Conservation (phyloP, 2,888 invertebrate genomes). For the Drosophila mayaguana region DNA sequence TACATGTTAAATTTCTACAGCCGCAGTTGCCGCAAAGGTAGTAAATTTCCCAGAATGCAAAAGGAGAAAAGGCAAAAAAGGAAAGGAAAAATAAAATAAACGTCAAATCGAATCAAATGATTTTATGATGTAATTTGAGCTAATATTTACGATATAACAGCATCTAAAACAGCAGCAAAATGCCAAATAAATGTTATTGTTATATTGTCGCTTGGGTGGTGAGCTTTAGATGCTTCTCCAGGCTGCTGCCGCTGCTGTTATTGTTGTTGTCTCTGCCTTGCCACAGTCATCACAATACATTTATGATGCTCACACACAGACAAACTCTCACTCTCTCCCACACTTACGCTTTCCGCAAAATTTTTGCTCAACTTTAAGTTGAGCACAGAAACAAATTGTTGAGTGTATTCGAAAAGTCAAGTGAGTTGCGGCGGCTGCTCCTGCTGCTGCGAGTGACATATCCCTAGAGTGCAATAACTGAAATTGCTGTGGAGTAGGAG, state of each 20-base stretch:
- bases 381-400: slow-evolving; percentile 69
- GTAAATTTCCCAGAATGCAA: slow-evolving; percentile 49
- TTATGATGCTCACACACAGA: slow-evolving; percentile 61
- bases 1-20: slow-evolving; percentile 4
- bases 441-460: slow-evolving; percentile 34
- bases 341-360: slow-evolving; percentile 25
- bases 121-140: slow-evolving; percentile 85
- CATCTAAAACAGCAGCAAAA: slow-evolving; percentile 84
- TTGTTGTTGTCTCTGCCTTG: slow-evolving; percentile 35
- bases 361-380: slow-evolving; percentile 59
- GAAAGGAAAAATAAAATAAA: slow-evolving; percentile 80
- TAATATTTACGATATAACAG: slow-evolving; percentile 85
- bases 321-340: background rate
- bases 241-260: slow-evolving; percentile 19
- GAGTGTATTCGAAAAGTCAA: slow-evolving; percentile 70
- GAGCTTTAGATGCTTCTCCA: slow-evolving; percentile 40
- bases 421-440: slow-evolving; percentile 22
- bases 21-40: slow-evolving; percentile 43
- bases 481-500: slow-evolving; percentile 71
- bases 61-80: slow-evolving; percentile 12
- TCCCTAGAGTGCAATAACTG: slow-evolving; percentile 76
- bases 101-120: slow-evolving; percentile 85
- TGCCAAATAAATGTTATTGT: slow-evolving; percentile 84
- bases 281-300: slow-evolving; percentile 48
- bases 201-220: slow-evolving; percentile 83